A percentile compares a stretch with the other conserved stretches of the same genome.
Evolutionary conservation across 2,113 vertebrate species (phyloP).

Genomic region (Periophthalmodon schlosseri): DNA sequence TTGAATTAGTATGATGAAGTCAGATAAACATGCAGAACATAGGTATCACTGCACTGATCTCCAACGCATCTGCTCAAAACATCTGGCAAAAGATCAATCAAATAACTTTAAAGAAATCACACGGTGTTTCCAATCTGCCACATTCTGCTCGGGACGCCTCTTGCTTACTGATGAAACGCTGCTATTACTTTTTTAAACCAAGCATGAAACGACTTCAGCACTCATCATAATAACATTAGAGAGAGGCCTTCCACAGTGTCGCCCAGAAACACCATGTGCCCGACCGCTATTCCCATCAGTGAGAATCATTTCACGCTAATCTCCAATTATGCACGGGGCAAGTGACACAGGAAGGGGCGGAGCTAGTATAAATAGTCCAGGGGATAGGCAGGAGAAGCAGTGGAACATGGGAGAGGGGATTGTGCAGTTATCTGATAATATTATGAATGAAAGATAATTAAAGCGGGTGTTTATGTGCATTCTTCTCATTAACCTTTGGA

Average conservation of each 20-base stretch:
- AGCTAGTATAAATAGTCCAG: conserved; percentile 14
- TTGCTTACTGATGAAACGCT: conserved; percentile 34
- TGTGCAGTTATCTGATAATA: not conserved
- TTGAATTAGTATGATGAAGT: not conserved
- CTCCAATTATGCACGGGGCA: conserved; percentile 44
- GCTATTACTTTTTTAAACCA: conserved; percentile 57
- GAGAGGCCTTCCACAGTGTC: conserved; percentile 49
- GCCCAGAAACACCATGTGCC: conserved; percentile 45
- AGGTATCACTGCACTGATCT: not conserved
- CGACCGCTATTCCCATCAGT: conserved; percentile 48
- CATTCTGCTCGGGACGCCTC: conserved; percentile 35
- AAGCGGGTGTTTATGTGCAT: not conserved
- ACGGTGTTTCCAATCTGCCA: conserved; percentile 25
- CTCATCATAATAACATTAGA: conserved; percentile 63
- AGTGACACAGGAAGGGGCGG: conserved; percentile 32
- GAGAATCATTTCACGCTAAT: conserved; percentile 62
- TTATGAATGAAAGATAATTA: conserved; percentile 1
- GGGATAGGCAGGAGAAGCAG: conserved; percentile 5
- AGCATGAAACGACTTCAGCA: conserved; percentile 59
- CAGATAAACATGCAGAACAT: not conserved
- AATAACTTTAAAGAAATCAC: not conserved
- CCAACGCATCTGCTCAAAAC: conserved; percentile 18
- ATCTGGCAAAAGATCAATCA: conserved; percentile 1
- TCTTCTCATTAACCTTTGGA: conserved; percentile 4
- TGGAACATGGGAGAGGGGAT: not conserved